A percentile compares a stretch with the other conserved stretches of the same genome.
phyloP scores from a whole-genome alignment of 2,113 vertebrate species.

The Pleuronectes platessa region DNA sequence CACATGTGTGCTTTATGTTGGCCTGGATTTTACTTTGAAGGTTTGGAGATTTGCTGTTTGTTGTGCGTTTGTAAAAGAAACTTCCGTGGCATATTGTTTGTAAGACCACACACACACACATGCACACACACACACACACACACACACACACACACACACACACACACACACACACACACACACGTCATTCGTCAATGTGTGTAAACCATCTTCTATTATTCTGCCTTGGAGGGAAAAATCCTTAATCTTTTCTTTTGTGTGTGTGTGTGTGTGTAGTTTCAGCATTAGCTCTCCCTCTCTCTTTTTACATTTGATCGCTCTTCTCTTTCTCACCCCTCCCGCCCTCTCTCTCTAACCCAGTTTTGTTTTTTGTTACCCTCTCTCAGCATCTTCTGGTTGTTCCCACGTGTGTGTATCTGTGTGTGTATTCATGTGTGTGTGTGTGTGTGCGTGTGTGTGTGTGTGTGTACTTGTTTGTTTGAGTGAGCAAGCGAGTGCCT shows the following conservation, averaged over 20 bases:
- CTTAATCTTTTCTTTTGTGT: background rate
- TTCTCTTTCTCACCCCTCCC: background rate
- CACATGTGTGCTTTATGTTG: no score
- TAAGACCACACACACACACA: background rate
- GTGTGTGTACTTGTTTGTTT: conserved; percentile 9
- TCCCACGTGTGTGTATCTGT: conserved; percentile 11
- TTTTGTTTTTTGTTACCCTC: background rate
- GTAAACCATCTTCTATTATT: background rate
- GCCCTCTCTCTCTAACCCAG: conserved; percentile 25
- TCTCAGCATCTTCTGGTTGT: conserved; percentile 35
- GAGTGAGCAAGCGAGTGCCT: conserved; percentile 17
- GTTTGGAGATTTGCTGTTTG: no score
- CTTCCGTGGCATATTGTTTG: no score
- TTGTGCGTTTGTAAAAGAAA: no score
- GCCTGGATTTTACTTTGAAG: no score
- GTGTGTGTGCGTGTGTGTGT: background rate
- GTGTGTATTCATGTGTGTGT: background rate
- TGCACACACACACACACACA: no score
- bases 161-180: background rate
- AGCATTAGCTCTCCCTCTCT: background rate
- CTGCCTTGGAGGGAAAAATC: background rate
- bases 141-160: no score
- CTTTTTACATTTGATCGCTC: background rate
- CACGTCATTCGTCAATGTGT: background rate
- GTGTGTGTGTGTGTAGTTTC: background rate